phyloP scores from a whole-genome alignment of 1,140 invertebrate genomes.

The Nasonia giraulti region DNA sequence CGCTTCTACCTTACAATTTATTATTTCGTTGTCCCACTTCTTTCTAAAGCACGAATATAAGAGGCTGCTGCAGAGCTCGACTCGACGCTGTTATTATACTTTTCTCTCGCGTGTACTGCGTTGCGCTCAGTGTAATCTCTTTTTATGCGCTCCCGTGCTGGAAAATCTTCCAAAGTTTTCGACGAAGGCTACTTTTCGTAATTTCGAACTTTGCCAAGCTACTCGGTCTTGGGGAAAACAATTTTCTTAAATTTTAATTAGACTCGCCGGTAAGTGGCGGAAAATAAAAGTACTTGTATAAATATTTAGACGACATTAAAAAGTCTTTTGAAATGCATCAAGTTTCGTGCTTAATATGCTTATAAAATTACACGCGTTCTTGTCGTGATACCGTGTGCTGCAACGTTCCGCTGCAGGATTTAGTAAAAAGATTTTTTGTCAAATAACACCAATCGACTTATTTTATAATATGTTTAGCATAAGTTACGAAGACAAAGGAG shows the following conservation, averaged over 20 bases:
- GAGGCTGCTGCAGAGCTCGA: neutral
- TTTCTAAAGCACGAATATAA: conserved; percentile 14
- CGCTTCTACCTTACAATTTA: neutral
- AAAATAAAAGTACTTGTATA: conserved; percentile 38
- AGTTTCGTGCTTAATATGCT: too few relatives aligned
- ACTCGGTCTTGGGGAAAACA: conserved; percentile 9
- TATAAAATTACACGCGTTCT: too few relatives aligned
- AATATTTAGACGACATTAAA: neutral
- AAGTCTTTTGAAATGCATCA: neutral
- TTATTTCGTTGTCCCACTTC: conserved; percentile 10
- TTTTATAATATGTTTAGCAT: too few relatives aligned
- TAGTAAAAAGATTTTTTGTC: too few relatives aligned
- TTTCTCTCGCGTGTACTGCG: neutral
- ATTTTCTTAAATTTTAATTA: conserved; percentile 52
- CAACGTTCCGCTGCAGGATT: too few relatives aligned
- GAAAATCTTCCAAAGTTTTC: conserved; percentile 38
- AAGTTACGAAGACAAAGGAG: neutral
- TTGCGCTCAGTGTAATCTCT: conserved; percentile 15
- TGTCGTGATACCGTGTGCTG: too few relatives aligned
- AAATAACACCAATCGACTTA: too few relatives aligned
- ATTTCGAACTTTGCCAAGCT: conserved; percentile 37
- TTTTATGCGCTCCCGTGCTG: conserved; percentile 9
- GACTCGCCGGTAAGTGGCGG: neutral
- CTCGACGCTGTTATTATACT: conserved; percentile 15
- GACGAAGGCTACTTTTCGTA: conserved; percentile 30